phyloP scores from a whole-genome alignment of 1,140 invertebrate genomes.

The Antheraea mylitta region DNA sequence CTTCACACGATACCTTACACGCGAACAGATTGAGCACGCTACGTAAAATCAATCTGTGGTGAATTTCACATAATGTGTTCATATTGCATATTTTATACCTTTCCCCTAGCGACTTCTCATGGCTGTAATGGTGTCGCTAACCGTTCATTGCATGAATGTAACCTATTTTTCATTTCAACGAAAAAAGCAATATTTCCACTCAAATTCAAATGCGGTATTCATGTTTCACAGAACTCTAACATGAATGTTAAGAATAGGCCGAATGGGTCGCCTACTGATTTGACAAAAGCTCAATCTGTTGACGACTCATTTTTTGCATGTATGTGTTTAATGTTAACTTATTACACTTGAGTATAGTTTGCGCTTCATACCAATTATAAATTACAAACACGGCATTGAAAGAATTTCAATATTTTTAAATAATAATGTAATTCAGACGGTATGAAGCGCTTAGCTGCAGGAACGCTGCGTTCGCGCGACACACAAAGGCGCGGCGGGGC shows the following conservation, averaged over 20 bases:
- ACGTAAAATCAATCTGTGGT: conserved; percentile 43
- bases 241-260: conserved; percentile 46
- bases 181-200: conserved; percentile 50
- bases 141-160: conserved; percentile 64
- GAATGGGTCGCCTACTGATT: conserved; percentile 36
- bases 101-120: conserved; percentile 71
- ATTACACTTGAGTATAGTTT: conserved; percentile 51
- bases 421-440: conserved; percentile 24
- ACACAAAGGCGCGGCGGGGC: conserved; percentile 71
- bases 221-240: conserved; percentile 50
- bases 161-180: conserved; percentile 42
- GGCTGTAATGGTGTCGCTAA: conserved; percentile 68
- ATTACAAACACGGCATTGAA: neutral
- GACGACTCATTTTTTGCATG: conserved; percentile 56
- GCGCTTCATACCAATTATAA: conserved; percentile 45
- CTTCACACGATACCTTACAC: conserved; percentile 68
- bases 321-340: conserved; percentile 21
- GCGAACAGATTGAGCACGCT: conserved; percentile 66
- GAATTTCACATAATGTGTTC: conserved; percentile 53
- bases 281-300: conserved; percentile 27
- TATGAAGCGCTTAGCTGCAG: conserved; percentile 37
- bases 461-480: conserved; percentile 45
- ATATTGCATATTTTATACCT: conserved; percentile 77
- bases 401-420: neutral
- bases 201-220: conserved; percentile 55